Evolutionary conservation across 1,140 invertebrate genomes (phyloP).

Genomic region (Cylas formicarius): DNA sequence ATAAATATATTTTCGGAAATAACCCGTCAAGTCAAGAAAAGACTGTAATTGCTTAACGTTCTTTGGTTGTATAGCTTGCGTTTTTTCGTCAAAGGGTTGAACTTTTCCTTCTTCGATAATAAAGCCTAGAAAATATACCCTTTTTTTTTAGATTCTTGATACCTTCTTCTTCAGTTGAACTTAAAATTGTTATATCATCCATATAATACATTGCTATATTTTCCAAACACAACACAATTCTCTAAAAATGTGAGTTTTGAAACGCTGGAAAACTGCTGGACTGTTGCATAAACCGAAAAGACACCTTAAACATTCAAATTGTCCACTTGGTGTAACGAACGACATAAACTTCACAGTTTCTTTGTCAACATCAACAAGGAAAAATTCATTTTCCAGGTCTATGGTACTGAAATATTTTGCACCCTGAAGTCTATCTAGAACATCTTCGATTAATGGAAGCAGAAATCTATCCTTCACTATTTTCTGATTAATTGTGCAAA

Average conservation of each 20-base stretch:
- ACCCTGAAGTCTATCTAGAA: slow-evolving; percentile 22
- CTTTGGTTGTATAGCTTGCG: slow-evolving; percentile 34
- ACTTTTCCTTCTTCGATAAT: slow-evolving; percentile 16
- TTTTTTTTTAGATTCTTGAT: slow-evolving; percentile 20
- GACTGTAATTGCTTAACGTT: slow-evolving; percentile 31
- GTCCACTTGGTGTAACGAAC: slow-evolving; percentile 28
- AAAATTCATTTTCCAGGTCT: slow-evolving; percentile 39
- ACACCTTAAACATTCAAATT: slow-evolving; percentile 31
- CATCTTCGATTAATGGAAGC: slow-evolving; percentile 29
- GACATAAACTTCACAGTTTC: slow-evolving; percentile 28
- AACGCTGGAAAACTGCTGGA: slow-evolving; percentile 20
- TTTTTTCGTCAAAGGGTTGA: slow-evolving; percentile 32
- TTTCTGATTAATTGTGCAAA: slow-evolving; percentile 42
- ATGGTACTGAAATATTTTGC: slow-evolving; percentile 26
- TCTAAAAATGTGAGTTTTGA: slow-evolving; percentile 29
- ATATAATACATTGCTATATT: slow-evolving; percentile 24
- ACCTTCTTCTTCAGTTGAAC: slow-evolving; percentile 34
- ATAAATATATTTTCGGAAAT: slow-evolving; percentile 37
- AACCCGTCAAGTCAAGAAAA: slow-evolving; percentile 35
- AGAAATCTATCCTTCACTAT: slow-evolving; percentile 34
- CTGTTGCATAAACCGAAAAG: slow-evolving; percentile 31
- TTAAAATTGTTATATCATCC: slow-evolving; percentile 29
- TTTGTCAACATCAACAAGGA: slow-evolving; percentile 30
- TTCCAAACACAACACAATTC: slow-evolving; percentile 24
- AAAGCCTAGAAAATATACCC: slow-evolving; percentile 17